Conservation (phyloP, 2,113 vertebrate genomes). For the Lepisosteus oculatus region DNA sequence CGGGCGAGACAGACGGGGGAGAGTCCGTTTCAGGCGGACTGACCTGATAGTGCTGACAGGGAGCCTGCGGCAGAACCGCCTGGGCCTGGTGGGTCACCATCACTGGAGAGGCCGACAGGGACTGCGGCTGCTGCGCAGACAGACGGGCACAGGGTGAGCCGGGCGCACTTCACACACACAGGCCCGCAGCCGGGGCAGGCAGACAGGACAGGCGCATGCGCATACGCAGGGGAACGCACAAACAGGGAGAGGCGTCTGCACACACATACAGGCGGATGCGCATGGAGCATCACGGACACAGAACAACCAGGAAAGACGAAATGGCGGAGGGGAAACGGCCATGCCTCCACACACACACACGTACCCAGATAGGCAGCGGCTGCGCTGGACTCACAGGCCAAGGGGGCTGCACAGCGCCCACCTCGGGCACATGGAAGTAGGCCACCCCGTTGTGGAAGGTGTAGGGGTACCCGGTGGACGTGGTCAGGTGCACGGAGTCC, state of each 20-base stretch:
- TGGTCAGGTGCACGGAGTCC: slow-evolving; percentile 71
- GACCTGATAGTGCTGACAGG: slow-evolving; percentile 52
- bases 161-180: not conserved
- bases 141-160: slow-evolving; percentile 14
- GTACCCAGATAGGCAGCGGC: not conserved
- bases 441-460: slow-evolving; percentile 81
- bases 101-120: slow-evolving; percentile 34
- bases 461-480: slow-evolving; percentile 78
- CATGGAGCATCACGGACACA: not conserved
- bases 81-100: slow-evolving; percentile 37
- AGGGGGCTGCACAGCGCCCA: slow-evolving; percentile 54
- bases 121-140: slow-evolving; percentile 27
- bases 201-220: not conserved
- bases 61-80: slow-evolving; percentile 41
- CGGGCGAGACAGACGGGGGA: not conserved
- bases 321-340: too few species aligned
- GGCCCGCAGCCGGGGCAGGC: not conserved
- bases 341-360: not conserved
- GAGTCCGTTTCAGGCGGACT: slow-evolving; percentile 3
- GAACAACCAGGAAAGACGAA: not conserved
- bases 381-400: slow-evolving; percentile 68
- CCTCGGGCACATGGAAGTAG: slow-evolving; percentile 75
- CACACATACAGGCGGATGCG: not conserved
- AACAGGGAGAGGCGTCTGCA: not conserved
- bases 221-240: not conserved